Evolutionary conservation across 1,140 invertebrate genomes (phyloP).

Genomic region (Bombus balteatus): DNA sequence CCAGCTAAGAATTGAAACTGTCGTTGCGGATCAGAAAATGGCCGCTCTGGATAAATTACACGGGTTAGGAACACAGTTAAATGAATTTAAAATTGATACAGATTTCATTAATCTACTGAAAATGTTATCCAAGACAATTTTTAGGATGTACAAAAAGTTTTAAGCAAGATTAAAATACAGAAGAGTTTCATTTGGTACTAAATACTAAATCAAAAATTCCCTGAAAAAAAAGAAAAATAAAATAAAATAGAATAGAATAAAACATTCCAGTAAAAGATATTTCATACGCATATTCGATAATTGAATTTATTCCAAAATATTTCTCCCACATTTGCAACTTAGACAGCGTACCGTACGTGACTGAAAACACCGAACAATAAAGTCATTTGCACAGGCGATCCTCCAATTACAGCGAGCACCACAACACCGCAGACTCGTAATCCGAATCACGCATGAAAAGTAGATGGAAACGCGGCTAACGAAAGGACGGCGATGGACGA

Average conservation of each 20-base stretch:
- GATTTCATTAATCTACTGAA: neutral
- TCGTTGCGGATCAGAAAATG: constrained; percentile 29
- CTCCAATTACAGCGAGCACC: neutral
- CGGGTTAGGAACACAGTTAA: neutral
- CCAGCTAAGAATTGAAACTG: constrained; percentile 57
- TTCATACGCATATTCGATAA: too few species aligned
- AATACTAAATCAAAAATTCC: too few species aligned
- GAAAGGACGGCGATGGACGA: neutral
- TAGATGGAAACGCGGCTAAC: neutral
- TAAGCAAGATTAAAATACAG: too few species aligned
- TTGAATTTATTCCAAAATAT: neutral
- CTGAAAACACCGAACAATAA: neutral
- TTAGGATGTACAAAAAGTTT: neutral
- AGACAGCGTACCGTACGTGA: neutral
- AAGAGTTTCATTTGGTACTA: too few species aligned
- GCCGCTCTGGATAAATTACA: neutral
- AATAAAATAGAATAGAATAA: too few species aligned
- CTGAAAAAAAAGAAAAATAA: too few species aligned
- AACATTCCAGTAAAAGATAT: too few species aligned
- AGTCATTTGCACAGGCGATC: neutral
- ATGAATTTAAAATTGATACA: neutral
- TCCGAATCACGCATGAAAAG: neutral
- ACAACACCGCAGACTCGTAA: neutral
- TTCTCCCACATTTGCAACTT: neutral
- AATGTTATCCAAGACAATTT: neutral